Base-by-base conservation (phyloP, 2,888 invertebrate genomes). In the Amblyteles armatorius region DNA sequence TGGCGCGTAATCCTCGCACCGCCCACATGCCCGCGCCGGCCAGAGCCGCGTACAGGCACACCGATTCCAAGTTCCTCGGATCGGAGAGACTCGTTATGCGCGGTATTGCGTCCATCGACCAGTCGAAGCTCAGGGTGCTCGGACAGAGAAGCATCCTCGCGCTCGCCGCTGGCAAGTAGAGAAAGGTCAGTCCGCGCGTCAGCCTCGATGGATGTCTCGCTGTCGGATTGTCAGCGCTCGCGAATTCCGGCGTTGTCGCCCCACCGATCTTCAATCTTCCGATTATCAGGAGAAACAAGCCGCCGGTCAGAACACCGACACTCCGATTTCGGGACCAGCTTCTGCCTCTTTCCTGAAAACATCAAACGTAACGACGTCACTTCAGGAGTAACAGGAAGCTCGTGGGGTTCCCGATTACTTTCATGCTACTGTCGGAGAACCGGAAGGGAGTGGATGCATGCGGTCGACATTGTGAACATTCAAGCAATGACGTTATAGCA, bases 41-140 rank as follows among this genome's bases (percentile, higher is more conserved):
- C 22, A 93, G 91, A 1, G 95, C 92, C 4, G 94, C 94, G 94
- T 99, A 99, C 92, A 99, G 97, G 84, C 96, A 94, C 29, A 97
- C 91, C 3, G 98, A 96, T 86, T 96, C 95, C 79, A 97, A 93
- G 94, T 98, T 98, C 87, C 99, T 95, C 5, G 95, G 94, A 94
- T 99, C 99, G 90, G 96, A 95, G 22, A 98, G 89, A 40, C 96
- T 95, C 69, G 96, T 96, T 89, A 99, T 96, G 85, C 98, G 95
- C 9, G 99, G 98, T 91, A 99, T 96, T 1, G 99, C 97, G 90
- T 99, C 98, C 99, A 99, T 99, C 36, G 99, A 99, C 99, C 99
- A 99, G 94, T 99, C 99, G 94, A 99, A 99, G 94, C 99, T 99
- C 79, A 99, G 95, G 89, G 97, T 96, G 89, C 96, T 96, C 6